These are phyloP conservation scores for Temnothorax ravouxi DNA, from an alignment of 2,888 invertebrate species.

Conservation along the genomic window DNA sequence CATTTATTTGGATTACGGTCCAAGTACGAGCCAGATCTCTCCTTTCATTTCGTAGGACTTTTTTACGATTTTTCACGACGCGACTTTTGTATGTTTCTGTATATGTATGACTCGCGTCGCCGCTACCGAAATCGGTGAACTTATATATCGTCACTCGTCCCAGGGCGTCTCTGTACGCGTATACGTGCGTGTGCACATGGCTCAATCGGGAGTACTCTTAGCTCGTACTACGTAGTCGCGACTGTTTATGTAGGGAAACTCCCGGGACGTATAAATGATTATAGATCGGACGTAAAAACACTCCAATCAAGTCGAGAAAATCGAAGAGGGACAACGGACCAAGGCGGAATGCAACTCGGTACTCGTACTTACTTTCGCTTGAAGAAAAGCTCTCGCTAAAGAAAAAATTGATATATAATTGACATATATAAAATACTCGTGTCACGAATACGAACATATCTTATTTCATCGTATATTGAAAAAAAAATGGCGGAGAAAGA, in stretches of 20 bases:
- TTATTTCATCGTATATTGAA: constrained; percentile 11
- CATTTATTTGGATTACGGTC: constrained; percentile 48
- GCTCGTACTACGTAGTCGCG: constrained; percentile 67
- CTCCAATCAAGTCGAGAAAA: constrained; percentile 42
- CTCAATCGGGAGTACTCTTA: constrained; percentile 70
- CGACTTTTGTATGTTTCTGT: constrained; percentile 73
- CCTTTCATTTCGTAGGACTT: constrained; percentile 74
- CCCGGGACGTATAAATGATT: constrained; percentile 63
- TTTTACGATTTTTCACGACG: constrained; percentile 73
- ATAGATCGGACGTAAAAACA: constrained; percentile 60
- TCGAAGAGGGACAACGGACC: constrained; percentile 42
- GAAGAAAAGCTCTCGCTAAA: background rate
- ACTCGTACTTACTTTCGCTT: background rate
- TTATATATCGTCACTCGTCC: constrained; percentile 59
- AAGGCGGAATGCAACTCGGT: constrained; percentile 44
- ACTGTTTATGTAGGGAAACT: constrained; percentile 67
- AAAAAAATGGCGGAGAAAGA: background rate
- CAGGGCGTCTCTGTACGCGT: constrained; percentile 52
- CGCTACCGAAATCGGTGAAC: constrained; percentile 67
- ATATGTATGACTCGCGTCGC: constrained; percentile 62
- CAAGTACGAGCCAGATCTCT: constrained; percentile 54
- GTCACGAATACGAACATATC: background rate
- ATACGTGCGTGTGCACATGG: constrained; percentile 72
- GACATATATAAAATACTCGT: background rate
- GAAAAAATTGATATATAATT: background rate